A percentile compares a stretch with the other conserved stretches of the same genome.
These are phyloP conservation scores for Hypselothyrea guttata DNA, from an alignment of 2,888 invertebrate species.

Conservation along the genomic window DNA sequence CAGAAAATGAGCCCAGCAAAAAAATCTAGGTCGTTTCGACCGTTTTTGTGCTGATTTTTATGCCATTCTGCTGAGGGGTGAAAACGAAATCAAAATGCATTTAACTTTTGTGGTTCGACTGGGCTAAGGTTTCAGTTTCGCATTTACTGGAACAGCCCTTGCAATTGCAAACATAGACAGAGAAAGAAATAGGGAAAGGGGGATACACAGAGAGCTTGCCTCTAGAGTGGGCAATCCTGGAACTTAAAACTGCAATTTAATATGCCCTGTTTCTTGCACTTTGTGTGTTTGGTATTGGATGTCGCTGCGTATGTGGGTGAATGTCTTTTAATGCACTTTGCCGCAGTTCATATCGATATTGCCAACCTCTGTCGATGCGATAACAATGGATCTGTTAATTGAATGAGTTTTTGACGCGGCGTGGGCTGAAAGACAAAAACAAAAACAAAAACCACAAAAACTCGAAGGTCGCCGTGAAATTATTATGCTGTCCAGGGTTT, in stretches of 20 bases:
- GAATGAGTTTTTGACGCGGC: constrained; percentile 59
- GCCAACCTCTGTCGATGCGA: constrained; percentile 10
- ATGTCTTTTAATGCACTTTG: constrained; percentile 37
- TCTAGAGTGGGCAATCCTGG: no score
- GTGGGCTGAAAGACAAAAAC: constrained; percentile 42
- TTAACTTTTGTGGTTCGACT: constrained; percentile 67
- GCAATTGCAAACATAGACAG: neutral
- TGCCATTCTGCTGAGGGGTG: constrained; percentile 32
- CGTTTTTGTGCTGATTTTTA: constrained; percentile 39
- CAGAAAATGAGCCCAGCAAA: constrained; percentile 52
- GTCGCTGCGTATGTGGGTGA: constrained; percentile 42
- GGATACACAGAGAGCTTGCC: neutral
- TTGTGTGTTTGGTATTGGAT: neutral
- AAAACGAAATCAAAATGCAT: constrained; percentile 70
- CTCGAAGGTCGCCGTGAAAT: constrained; percentile 55
- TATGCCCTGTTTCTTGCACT: constrained; percentile 9
- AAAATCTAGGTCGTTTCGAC: constrained; percentile 29
- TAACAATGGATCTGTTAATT: constrained; percentile 64
- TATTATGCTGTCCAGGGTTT: constrained; percentile 44
- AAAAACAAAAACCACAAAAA: neutral
- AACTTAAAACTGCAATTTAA: constrained; percentile 38
- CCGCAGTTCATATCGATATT: constrained; percentile 37
- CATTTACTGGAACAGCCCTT: constrained; percentile 42
- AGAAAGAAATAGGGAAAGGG: constrained; percentile 9
- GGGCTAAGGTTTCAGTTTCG: constrained; percentile 7